Evolutionary conservation across 2,888 invertebrate genomes (phyloP).

Genomic region (Diarsia dahlii): DNA sequence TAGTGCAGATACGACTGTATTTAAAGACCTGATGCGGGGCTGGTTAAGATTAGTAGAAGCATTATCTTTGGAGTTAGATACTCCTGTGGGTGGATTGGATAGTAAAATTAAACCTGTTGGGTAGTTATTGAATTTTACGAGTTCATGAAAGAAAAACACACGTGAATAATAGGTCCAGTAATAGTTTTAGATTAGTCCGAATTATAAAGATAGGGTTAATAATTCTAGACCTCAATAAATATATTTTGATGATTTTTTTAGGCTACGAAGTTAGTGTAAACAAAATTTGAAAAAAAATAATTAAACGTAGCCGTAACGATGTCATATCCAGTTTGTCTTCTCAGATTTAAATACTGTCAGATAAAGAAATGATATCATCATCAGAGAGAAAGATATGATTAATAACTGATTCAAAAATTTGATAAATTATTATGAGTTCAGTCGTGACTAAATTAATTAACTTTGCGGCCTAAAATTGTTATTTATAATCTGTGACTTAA

Average conservation of each 20-base stretch:
- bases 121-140: not conserved
- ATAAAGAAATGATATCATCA: slow-evolving; percentile 37
- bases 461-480: slow-evolving; percentile 45
- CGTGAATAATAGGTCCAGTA: not conserved
- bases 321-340: not conserved
- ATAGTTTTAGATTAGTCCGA: not conserved
- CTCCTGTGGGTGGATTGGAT: slow-evolving; percentile 25
- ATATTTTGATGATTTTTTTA: not conserved
- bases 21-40: slow-evolving; percentile 39
- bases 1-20: slow-evolving; percentile 49
- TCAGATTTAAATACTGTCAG: slow-evolving; percentile 13
- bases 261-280: not conserved
- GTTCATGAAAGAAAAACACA: not conserved
- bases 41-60: slow-evolving; percentile 40
- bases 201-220: not conserved
- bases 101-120: slow-evolving; percentile 9
- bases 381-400: slow-evolving; percentile 58
- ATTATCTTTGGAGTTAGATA: slow-evolving; percentile 33
- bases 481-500: slow-evolving; percentile 55
- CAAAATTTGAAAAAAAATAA: not conserved
- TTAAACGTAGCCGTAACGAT: too few relatives aligned
- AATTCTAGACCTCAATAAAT: not conserved
- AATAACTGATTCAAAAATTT: slow-evolving; percentile 56
- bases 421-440: slow-evolving; percentile 61
- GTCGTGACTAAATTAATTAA: slow-evolving; percentile 70